Percentiles rank a stretch among this genome's conserved stretches.
Evolutionary conservation across 2,888 invertebrate species (phyloP).

Genomic region (Exephanes ischioxanthus): DNA sequence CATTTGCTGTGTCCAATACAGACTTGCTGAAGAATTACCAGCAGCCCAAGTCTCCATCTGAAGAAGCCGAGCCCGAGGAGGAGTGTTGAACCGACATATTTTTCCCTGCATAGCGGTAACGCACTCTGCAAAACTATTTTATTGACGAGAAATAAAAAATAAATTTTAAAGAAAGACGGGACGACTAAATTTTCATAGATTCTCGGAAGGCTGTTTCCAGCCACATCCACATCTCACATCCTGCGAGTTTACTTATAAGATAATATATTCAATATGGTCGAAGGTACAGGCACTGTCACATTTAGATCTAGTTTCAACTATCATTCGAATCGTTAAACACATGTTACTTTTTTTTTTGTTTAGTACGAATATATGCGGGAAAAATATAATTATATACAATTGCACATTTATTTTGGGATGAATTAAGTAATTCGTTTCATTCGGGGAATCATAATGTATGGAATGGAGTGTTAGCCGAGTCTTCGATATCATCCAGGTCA

Average conservation of each 20-base stretch:
- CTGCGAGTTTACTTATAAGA: slow-evolving; percentile 31
- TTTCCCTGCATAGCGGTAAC: slow-evolving; percentile 43
- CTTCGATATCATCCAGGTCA: background rate
- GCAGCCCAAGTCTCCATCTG: background rate
- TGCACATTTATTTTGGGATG: background rate
- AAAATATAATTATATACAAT: slow-evolving; percentile 51
- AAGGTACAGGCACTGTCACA: slow-evolving; percentile 64
- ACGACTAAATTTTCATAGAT: slow-evolving; percentile 2
- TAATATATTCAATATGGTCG: slow-evolving; percentile 54
- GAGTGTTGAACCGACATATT: slow-evolving; percentile 44
- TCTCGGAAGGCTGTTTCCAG: background rate
- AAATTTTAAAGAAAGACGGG: background rate
- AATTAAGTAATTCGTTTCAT: background rate
- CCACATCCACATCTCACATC: background rate
- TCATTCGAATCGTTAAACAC: slow-evolving; percentile 27
- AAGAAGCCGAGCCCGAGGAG: slow-evolving; percentile 47
- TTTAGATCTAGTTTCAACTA: slow-evolving; percentile 51
- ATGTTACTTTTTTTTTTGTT: background rate
- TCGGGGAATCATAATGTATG: background rate
- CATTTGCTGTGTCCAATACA: slow-evolving; percentile 91
- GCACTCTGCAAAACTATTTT: slow-evolving; percentile 32
- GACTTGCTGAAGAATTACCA: slow-evolving; percentile 49
- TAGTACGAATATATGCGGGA: background rate
- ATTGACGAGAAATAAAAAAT: slow-evolving; percentile 23
- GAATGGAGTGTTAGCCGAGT: slow-evolving; percentile 2